Base-by-base conservation (phyloP, 1,140 invertebrate genomes). In the Dreissena rostriformis region DNA sequence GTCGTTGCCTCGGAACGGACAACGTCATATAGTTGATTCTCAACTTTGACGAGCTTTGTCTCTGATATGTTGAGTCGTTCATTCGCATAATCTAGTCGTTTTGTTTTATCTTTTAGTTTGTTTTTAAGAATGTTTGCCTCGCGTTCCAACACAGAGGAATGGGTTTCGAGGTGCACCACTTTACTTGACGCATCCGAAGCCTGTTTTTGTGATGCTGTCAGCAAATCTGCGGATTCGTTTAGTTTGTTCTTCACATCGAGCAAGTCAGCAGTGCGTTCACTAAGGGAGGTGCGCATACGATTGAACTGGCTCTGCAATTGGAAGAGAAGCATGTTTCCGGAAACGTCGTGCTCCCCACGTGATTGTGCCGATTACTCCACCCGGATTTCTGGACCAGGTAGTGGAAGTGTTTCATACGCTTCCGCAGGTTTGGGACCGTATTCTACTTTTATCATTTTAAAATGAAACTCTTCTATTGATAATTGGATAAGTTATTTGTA, bases 91-190 rank as follows among this genome's bases (percentile, higher is more conserved):
- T 84, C 74, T 5, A 76, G 67, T 11, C 82, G 63, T 51, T 84
- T 74, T 39, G 66, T 70, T 77, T 84, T 84, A 28, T 66, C 71
- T 63, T 84, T 76, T 49, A 84, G 28, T 52, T 84, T 76, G 26
- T 75, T 84, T 77, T 84, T 84, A 10, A 84, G 22, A 51, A 84
- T 84, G 53, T 57, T 76, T 39, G 66, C 71, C 49, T 84, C 73
- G 5, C 67, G 51, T 61, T 77, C 82, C 53, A 84, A 51, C 39
- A 71, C 24, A 22, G 73, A 19, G 7, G 74, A 24, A 15, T 84
- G 22, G 24, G 49, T 77, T 71, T 84, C 82, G 8, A 77, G 28
- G n/a, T 53, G 26, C 11, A 71, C 74, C 11, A 84, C 53, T 49
- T 77, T 71, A 8, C 19, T 57, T 12, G 63, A 65, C 11, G 82